A percentile compares a stretch with the other conserved stretches of the same genome.
phyloP scores from a whole-genome alignment of 2,113 vertebrate genomes.

The Rhinolophus sinicus region DNA sequence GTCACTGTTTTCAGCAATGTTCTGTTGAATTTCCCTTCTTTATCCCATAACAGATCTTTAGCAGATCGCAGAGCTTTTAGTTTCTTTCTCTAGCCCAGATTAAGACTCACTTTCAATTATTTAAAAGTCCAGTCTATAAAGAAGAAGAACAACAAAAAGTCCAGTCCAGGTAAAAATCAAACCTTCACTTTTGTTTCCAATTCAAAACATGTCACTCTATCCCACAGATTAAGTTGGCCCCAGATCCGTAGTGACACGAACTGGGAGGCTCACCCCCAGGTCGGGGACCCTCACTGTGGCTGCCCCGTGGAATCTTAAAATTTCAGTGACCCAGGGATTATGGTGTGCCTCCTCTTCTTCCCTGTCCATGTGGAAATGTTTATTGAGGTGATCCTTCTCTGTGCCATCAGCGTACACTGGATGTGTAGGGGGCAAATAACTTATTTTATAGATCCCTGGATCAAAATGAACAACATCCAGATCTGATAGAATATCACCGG shows the following conservation, averaged over 20 bases:
- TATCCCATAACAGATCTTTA: not conserved
- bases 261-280: not conserved
- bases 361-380: not conserved
- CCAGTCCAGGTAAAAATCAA: not conserved
- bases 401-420: not conserved
- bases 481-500: not conserved
- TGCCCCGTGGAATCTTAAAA: not conserved
- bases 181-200: not conserved
- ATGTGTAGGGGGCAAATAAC: not conserved
- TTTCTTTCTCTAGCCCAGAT: not conserved
- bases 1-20: not conserved
- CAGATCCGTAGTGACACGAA: not conserved
- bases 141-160: not conserved
- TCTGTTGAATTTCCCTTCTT: slow-evolving; percentile 15
- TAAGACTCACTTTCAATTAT: slow-evolving; percentile 24
- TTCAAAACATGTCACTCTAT: not conserved
- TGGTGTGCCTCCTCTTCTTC: not conserved
- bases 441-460: not conserved
- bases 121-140: not conserved
- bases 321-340: not conserved
- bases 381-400: not conserved
- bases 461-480: not conserved
- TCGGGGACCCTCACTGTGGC: not conserved
- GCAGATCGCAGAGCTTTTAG: not conserved
- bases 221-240: not conserved